Conservation (phyloP, 2,113 vertebrate species). For the Rhea americana region DNA sequence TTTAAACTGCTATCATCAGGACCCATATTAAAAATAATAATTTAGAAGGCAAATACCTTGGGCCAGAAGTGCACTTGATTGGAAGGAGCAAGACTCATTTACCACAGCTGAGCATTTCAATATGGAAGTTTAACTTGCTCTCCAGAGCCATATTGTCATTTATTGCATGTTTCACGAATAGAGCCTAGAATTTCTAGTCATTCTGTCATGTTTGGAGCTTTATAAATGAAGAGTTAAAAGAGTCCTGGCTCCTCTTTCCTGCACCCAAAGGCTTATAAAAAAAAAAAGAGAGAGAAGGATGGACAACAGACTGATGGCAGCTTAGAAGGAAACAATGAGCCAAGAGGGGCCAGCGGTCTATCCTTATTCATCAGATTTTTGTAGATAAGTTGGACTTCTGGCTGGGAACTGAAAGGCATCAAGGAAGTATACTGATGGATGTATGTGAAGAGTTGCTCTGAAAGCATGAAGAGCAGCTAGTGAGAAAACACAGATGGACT, state of each 20-base stretch:
- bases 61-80: background rate
- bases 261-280: background rate
- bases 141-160: background rate
- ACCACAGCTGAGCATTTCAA: background rate
- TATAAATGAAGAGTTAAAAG: background rate
- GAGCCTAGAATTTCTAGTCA: background rate
- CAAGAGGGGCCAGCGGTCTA: background rate
- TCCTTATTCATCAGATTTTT: background rate
- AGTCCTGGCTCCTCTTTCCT: background rate
- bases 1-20: constrained; percentile 58
- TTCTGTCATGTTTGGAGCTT: background rate
- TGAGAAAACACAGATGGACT: background rate
- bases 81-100: background rate
- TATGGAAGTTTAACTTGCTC: background rate
- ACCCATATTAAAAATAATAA: constrained; percentile 23
- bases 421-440: background rate
- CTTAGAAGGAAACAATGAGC: background rate
- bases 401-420: background rate
- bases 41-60: background rate
- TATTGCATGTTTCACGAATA: background rate
- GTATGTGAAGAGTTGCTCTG: background rate
- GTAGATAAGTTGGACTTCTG: background rate
- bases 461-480: background rate
- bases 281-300: background rate
- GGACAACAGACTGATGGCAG: background rate